These are phyloP conservation scores for Sarcophaga rosellei DNA, from an alignment of 2,888 invertebrate genomes.

Conservation along the genomic window DNA sequence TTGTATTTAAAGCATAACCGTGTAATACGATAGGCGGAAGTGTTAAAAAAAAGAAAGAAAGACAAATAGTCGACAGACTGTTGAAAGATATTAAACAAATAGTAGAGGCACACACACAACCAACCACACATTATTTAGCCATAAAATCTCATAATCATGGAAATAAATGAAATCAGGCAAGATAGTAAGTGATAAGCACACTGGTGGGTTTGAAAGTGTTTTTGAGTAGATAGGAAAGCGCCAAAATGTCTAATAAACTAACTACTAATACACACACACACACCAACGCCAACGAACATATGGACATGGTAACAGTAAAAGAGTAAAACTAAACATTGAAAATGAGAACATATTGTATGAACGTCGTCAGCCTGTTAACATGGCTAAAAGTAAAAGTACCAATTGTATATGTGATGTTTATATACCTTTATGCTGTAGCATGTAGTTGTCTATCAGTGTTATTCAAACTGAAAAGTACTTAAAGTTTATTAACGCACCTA, in stretches of 20 bases:
- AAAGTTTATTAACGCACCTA: slow-evolving; percentile 63
- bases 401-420: slow-evolving; percentile 57
- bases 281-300: slow-evolving; percentile 51
- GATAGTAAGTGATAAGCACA: no score
- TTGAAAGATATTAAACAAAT: neutral
- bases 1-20: slow-evolving; percentile 35
- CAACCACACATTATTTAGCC: neutral
- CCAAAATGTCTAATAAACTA: slow-evolving; percentile 54
- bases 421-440: slow-evolving; percentile 43
- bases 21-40: slow-evolving; percentile 23
- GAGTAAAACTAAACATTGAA: slow-evolving; percentile 23
- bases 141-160: neutral
- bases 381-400: slow-evolving; percentile 43
- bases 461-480: slow-evolving; percentile 60
- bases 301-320: slow-evolving; percentile 51
- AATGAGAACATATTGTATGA: slow-evolving; percentile 18
- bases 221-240: slow-evolving; percentile 42
- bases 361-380: slow-evolving; percentile 16
- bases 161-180: no score
- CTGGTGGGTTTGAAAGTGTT: neutral
- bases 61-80: neutral
- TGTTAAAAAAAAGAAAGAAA: neutral
- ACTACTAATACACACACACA: slow-evolving; percentile 24
- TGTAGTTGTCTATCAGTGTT: slow-evolving; percentile 57
- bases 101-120: neutral